Evolutionary conservation across 2,113 vertebrate species (phyloP), one percentile per base, ranked within the genome.

Genomic region (Gasterosteus aculeatus): DNA sequence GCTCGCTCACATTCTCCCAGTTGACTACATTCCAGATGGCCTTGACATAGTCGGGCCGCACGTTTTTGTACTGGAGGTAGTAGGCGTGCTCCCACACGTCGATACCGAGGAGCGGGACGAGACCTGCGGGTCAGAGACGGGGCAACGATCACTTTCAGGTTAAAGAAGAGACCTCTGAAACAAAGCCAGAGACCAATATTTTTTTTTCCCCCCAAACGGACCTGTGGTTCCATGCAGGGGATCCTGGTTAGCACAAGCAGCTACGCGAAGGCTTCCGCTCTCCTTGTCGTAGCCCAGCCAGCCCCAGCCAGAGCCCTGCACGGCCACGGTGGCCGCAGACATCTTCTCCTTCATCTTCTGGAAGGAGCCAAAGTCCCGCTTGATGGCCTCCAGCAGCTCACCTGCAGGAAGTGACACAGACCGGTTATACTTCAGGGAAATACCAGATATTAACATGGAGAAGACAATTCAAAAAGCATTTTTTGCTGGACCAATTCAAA

Each of bases 1-100:
- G 95, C 62, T 97, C 95, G 18, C 87, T 87, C 51, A 99, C 95
- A 31, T 99, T 98, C 75, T 98, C 96, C 98, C 98, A 99, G 93
- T 95, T 98, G 90, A 99, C 92, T 33, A 97, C 95, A 66, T 96
- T 98, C 98, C 98, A 99, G 84, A 99, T 98, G 8, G 97, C 98
- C 83, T 99, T 98, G 58, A 99, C 94, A 60, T 99, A 99, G 88
- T 99, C 98, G 0, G 97, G 97, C 22, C 98, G 93, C 74, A 99
- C 97, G 15, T 99, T 99, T 93, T 98, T 99, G 92, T 99, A 99
- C 75, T 99, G 98, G 69, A 99, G 96, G 81, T 99, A 99, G 73
- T 99, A 99, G 41, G 98, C 98, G 42, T 99, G 98, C 79, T 99
- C 98, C 98, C 98, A 99, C 14, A 99, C 98, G 0, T 99, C 98